Percentiles rank a stretch among this genome's conserved stretches.
phyloP scores from a whole-genome alignment of 2,888 invertebrate species.

The Drosophila cracens region DNA sequence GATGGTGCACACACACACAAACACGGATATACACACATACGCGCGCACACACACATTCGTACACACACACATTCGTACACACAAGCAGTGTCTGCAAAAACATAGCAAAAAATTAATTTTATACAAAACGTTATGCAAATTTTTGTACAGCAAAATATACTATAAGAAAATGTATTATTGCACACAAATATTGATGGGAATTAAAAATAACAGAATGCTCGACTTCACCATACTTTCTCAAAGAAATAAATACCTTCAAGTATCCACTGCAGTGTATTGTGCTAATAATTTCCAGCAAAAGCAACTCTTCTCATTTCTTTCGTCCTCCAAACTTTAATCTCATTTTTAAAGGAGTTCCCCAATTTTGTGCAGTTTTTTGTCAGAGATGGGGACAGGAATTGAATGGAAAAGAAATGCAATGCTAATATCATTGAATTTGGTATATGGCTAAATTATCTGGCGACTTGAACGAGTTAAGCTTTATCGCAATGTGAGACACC shows the following conservation, averaged over 20 bases:
- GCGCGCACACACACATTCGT: not conserved
- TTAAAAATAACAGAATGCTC: slow-evolving; percentile 4
- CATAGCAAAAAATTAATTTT: slow-evolving; percentile 73
- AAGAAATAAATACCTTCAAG: not conserved
- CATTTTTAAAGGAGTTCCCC: not conserved
- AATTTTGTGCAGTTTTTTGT: not conserved
- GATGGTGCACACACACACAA: slow-evolving; percentile 19
- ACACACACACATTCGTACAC: not conserved
- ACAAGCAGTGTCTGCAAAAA: slow-evolving; percentile 62
- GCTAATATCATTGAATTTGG: not conserved
- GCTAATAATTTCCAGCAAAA: not conserved
- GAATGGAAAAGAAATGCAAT: not conserved
- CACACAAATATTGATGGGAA: slow-evolving; percentile 41
- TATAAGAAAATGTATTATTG: slow-evolving; percentile 62
- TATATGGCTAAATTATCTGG: not conserved
- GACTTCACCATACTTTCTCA: slow-evolving; percentile 26
- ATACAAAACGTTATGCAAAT: slow-evolving; percentile 69
- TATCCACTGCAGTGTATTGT: not conserved
- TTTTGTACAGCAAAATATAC: slow-evolving; percentile 42
- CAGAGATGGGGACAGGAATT: not conserved
- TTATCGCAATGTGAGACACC: not conserved
- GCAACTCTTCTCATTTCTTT: not conserved
- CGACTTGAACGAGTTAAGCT: not conserved
- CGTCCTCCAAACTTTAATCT: not conserved
- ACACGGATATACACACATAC: not conserved